These are phyloP conservation scores for Drosophila seguyi DNA, from an alignment of 1,140 invertebrate species.

Conservation along the genomic window DNA sequence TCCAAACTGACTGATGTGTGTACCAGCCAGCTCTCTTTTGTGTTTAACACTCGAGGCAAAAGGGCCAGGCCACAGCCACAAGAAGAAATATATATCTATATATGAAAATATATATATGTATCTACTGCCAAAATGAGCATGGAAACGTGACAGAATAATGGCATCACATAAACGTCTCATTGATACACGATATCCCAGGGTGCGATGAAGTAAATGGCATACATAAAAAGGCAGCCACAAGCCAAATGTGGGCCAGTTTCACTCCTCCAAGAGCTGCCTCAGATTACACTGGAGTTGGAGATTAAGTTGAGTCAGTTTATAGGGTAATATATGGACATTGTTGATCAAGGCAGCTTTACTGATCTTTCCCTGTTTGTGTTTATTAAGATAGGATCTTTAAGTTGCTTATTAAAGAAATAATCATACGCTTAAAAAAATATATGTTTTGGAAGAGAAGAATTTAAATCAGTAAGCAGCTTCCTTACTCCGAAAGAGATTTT, in stretches of 20 bases:
- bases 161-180: constrained; percentile 64
- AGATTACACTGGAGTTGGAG: constrained; percentile 26
- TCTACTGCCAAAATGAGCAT: constrained; percentile 45
- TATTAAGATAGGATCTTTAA: not conserved
- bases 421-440: accelerated
- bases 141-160: constrained; percentile 79
- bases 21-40: constrained; percentile 17
- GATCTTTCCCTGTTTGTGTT: not conserved
- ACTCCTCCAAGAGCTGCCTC: constrained; percentile 30
- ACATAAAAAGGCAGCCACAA: constrained; percentile 33
- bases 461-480: not conserved
- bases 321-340: not conserved
- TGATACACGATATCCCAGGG: constrained; percentile 54
- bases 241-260: constrained; percentile 32
- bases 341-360: not conserved
- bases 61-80: constrained; percentile 27
- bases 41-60: constrained; percentile 29
- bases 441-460: not conserved
- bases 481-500: not conserved
- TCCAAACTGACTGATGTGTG: not conserved
- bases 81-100: constrained; percentile 8
- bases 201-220: constrained; percentile 40
- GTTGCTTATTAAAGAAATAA: no score
- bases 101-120: constrained; percentile 11
- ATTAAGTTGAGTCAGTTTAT: not conserved